Base-by-base conservation (phyloP, 2,888 invertebrate genomes). In the Athetis lepigone region DNA sequence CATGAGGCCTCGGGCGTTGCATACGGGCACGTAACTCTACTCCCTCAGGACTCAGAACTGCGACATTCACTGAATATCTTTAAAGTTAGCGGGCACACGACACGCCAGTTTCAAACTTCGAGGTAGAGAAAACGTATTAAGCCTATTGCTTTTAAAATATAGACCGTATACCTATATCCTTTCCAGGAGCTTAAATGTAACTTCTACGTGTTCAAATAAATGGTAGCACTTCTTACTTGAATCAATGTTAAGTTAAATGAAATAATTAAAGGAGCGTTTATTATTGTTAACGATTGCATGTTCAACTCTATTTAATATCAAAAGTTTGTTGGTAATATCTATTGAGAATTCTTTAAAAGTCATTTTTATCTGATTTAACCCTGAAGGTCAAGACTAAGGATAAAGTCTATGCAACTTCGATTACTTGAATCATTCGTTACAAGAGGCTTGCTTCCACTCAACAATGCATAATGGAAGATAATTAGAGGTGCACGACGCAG, bases 1-100 rank as follows among this genome's bases (percentile, higher is more conserved):
- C 45, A 59, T 60, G 61, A 67, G 77, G 79, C 81, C 81, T 74
- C 78, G 74, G 74, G 82, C 81, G 74, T 64, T 80, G 84, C 85
- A 85, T 85, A 84, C 85, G 77, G 77, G 80, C 90, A 89, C 91
- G 90, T 90, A 88, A 88, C 86, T 83, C 86, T 83, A 79, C 83
- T 87, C 90, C 90, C 85, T 36, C 54, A 81, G 84, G 90, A 83
- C 78, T 60, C 70, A 72, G 78, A 79, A 78, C 84, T 84, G 85
- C 80, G 83, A 83, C 87, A 82, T 85, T 82, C 83, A 77, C 81
- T 77, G 88, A 88, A 89, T 88, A 89, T 83, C 82, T 89, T 84
- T 82, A 80, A 83, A 84, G 75, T 82, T 82, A 75, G 76, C 77
- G 78, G 77, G 79, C 74, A 77, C 77, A 62, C 67, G 76, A 73